A percentile compares a stretch with the other conserved stretches of the same genome.
phyloP scores from a whole-genome alignment of 2,888 invertebrate species.

The Cephus sareptanus region DNA sequence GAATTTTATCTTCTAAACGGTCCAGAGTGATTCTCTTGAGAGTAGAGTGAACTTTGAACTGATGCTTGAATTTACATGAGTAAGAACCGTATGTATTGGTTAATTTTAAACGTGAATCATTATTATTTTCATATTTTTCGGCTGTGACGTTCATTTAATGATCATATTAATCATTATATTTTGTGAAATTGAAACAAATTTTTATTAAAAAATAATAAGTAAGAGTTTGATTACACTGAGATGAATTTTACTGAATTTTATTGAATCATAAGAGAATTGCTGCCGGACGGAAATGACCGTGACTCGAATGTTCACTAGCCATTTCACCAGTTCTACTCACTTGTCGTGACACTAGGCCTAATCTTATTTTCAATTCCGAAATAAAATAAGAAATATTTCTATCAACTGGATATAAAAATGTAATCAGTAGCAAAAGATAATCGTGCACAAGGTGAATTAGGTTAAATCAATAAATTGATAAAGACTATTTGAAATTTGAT shows the following conservation, averaged over 20 bases:
- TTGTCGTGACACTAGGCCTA: background rate
- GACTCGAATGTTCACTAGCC: slow-evolving; percentile 41
- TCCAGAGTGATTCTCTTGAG: background rate
- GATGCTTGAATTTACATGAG: background rate
- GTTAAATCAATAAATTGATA: background rate
- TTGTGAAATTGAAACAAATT: background rate
- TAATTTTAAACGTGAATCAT: background rate
- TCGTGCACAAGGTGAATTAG: background rate
- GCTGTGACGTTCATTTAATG: background rate
- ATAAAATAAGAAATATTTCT: background rate
- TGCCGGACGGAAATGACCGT: slow-evolving; percentile 35
- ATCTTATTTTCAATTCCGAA: background rate
- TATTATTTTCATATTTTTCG: no score
- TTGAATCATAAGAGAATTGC: slow-evolving; percentile 3
- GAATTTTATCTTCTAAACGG: background rate
- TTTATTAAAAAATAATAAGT: background rate
- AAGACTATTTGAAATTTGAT: background rate
- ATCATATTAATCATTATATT: background rate
- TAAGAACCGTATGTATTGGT: background rate
- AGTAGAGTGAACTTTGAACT: background rate
- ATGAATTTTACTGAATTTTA: background rate
- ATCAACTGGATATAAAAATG: background rate
- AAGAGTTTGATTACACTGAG: background rate
- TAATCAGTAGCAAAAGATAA: background rate
- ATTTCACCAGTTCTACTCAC: slow-evolving; percentile 10